Base-by-base conservation (phyloP, 2,797 vertebrate species). In the Chaenodraco wilsoni region DNA sequence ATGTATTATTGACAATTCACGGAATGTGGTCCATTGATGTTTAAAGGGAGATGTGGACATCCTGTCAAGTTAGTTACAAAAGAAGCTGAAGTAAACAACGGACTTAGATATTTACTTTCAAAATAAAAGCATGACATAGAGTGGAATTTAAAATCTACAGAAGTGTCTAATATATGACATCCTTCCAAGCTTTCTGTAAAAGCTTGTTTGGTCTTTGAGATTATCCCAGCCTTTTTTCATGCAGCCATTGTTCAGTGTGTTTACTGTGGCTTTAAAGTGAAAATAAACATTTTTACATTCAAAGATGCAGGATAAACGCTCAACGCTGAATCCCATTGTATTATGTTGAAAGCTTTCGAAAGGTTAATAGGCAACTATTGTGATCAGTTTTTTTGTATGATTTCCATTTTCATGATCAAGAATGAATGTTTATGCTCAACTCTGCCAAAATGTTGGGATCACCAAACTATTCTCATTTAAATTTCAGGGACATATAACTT, bases 11-110 rank as follows among this genome's bases (percentile, higher is more conserved):
- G 17, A 17, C 5, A 16, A 46, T 46, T 9, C 15, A 46, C 45
- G 8, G 8, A 37, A 37, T 37, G 33, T 37, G 33, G 33, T 7
- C 33, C 33, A 45, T 27, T 33, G 44, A 48, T 43, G 14, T 52
- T 70, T 12, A 11, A 59, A 59, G 63, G 54, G 77, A 40, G 75
- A 57, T 19, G 37, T 84, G 57, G 56, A 58, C 33, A 76, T 21
- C 3, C 4, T 7, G 19, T 71, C 50, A 85, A 82, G 69, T 13
- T 58, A 43, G 0, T 61, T 59, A 37, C 33, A 65, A 31, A 41
- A 16, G 65, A 41, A 11, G 0, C 0, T 1, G 7, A 2, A 31
- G 7, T 14, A 19, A 17, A 31, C 12, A 10, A 79, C 68, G 13
- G 2, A 0, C 2, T 13, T 7, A 0, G 0, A 49, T 3, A 1